Base-by-base conservation (phyloP, 1,140 invertebrate species). In the Nephotettix cincticeps region DNA sequence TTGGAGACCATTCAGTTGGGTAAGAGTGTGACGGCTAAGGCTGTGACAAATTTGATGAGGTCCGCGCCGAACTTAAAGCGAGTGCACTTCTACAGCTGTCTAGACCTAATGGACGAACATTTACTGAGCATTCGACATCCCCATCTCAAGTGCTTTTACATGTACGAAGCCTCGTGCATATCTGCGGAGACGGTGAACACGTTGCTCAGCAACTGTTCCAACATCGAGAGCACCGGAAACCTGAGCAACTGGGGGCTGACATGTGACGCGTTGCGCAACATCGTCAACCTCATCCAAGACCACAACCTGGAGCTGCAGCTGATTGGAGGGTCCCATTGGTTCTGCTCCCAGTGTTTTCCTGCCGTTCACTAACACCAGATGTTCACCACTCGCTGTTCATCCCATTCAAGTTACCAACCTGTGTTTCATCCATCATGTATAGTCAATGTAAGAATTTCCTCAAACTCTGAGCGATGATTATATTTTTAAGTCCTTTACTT, bases 321-420 rank as follows among this genome's bases (percentile, higher is more conserved):
- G 4, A 81, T 80, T 67, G 76, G 80, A 9, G 82, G 80, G 14
- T 81, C 81, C 1, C 83, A 84, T 69, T 84, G 83, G 83, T 83
- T 81, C 69, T 83, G 80, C 78, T 82, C 78, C 47, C 78, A 81
- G 68, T 84, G 83, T 67, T 74, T 77, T 71, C 73, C 75, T 23
- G 23, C 17, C 30, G 19, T 67, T 21, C 40, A 67, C 19, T 19
- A 45, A 25, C 19, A 67, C 64, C n/a, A n/a, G n/a, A n/a, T 84
- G 83, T 67, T 74, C 76, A 69, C 73, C 75, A 40, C 25, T 4
- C 30, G 19, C 40, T 21, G 40, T 43, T 23, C 19, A 45, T 9
- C 19, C 40, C 64, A 6, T 36, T 36, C 32, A 6, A 6, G 32
- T 36, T 36, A 36, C 32, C 32, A 36, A 6, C 4, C 4, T 36